These are phyloP conservation scores for Lepidurus packardi DNA, from an alignment of 1,140 invertebrate genomes.

Conservation along the genomic window DNA sequence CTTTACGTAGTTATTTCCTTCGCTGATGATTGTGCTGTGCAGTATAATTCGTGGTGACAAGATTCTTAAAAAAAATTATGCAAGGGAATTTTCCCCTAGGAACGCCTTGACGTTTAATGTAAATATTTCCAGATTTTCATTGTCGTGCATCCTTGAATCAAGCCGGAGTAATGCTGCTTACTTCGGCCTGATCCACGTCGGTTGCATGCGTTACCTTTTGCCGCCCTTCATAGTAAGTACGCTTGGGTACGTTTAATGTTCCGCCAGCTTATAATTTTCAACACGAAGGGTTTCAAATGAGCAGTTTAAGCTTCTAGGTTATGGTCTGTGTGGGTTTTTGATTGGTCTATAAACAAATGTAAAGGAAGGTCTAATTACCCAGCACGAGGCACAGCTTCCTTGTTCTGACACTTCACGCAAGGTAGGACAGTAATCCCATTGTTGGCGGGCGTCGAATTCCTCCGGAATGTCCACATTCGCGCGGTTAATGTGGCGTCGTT, in stretches of 20 bases:
- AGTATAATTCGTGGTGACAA: no score
- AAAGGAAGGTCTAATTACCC: slow-evolving; percentile 37
- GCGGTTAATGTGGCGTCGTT: not conserved
- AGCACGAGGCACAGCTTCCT: slow-evolving; percentile 42
- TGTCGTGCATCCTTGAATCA: not conserved
- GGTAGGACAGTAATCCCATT: slow-evolving; percentile 51
- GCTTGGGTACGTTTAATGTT: no score
- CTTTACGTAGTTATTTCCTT: no score
- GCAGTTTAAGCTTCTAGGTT: no score
- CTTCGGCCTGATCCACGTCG: not conserved
- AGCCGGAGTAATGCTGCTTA: slow-evolving; percentile 26
- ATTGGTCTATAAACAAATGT: not conserved
- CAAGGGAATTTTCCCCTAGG: no score
- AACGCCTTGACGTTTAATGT: not conserved
- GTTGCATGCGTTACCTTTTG: no score
- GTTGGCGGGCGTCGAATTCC: slow-evolving; percentile 47
- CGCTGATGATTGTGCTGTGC: no score
- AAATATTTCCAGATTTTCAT: not conserved
- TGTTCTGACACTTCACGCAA: slow-evolving; percentile 42
- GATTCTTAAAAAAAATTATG: no score
- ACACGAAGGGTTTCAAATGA: no score
- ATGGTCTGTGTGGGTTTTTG: not conserved
- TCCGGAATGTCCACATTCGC: slow-evolving; percentile 42
- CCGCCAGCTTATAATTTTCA: no score
- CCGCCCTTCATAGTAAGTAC: no score